Base-by-base conservation (phyloP, 2,888 invertebrate genomes). In the Phortica okadai region DNA sequence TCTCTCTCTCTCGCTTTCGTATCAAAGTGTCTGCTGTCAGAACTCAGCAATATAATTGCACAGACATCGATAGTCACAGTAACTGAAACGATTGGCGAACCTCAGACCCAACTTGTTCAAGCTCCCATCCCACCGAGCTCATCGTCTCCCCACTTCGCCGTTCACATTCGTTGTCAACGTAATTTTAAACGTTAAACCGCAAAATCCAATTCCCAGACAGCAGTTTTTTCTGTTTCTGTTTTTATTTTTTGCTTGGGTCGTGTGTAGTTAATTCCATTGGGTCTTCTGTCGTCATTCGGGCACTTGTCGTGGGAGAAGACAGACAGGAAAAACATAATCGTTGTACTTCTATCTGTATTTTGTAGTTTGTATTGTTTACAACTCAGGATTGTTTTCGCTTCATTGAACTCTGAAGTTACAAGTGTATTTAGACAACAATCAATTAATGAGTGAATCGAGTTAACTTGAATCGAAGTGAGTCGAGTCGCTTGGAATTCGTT, bases 131-230 rank as follows among this genome's bases (percentile, higher is more conserved):
- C 7, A 21, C n/a, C 1, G 41, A 11, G 14, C 25, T 33, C 42
- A 6, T 4, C 66, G 11, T 11, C 21, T 6, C 14, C 4, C 59
- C 59, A 59, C 66, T 33, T 41, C n/a, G 8, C 42, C 42, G 66
- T 59, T 5, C 75, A 8, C 59, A 87, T 85, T 86, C 83, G 88
- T 87, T 88, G 87, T 72, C 70, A 87, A 83, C 85, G 85, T 86
- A 86, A 86, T 86, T 88, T 84, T 87, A 86, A 86, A 86, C 85
- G 85, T 84, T 82, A 83, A 88, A 86, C 85, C 85, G 81, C 88
- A 86, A 86, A 86, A 86, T 86, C 85, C 85, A 85, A 88, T 86
- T 86, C 88, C 84, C 85, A 86, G 85, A 86, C 88, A 84, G 80
- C 74, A 82, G 77, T 78, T 79, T 74, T 81, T 79, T 73, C 79